Evolutionary conservation across 1,140 invertebrate genomes (phyloP).

Genomic region (Micrasema minimum): DNA sequence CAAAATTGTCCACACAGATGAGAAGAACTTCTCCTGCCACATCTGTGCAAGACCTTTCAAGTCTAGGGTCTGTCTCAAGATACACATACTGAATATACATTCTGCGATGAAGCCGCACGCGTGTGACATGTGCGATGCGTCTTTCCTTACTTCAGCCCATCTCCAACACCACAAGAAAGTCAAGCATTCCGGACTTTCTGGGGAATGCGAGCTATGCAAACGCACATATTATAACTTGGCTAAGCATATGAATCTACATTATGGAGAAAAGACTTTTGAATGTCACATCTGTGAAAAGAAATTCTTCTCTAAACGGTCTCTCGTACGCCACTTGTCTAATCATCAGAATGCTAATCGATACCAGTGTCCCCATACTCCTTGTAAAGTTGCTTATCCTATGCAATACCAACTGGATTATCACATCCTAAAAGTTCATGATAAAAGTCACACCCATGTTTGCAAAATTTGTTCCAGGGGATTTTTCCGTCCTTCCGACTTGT

Average conservation of each 20-base stretch:
- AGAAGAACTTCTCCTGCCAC: conserved; percentile 57
- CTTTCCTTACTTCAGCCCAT: conserved; percentile 70
- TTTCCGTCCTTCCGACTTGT: too few species aligned
- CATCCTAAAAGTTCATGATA: too few species aligned
- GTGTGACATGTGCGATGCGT: conserved; percentile 66
- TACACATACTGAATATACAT: conserved; percentile 55
- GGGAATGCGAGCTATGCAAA: conserved; percentile 59
- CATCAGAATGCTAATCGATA: too few species aligned
- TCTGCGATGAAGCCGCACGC: conserved; percentile 54
- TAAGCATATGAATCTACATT: conserved; percentile 74
- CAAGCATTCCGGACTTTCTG: conserved; percentile 63
- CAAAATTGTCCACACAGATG: conserved; percentile 59
- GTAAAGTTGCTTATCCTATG: too few species aligned
- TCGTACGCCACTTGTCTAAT: too few species aligned
- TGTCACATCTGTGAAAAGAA: too few species aligned
- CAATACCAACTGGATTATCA: too few species aligned
- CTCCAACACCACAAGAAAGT: conserved; percentile 61
- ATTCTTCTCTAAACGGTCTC: too few species aligned
- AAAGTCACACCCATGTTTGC: too few species aligned
- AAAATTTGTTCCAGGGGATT: too few species aligned
- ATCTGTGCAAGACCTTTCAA: conserved; percentile 61
- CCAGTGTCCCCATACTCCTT: too few species aligned
- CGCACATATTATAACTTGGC: conserved; percentile 61
- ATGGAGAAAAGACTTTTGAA: conserved; percentile 75
- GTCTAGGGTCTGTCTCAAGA: conserved; percentile 57